A percentile compares a stretch with the other conserved stretches of the same genome.
phyloP scores from a whole-genome alignment of 1,140 invertebrate species.

The Prorops nasuta region DNA sequence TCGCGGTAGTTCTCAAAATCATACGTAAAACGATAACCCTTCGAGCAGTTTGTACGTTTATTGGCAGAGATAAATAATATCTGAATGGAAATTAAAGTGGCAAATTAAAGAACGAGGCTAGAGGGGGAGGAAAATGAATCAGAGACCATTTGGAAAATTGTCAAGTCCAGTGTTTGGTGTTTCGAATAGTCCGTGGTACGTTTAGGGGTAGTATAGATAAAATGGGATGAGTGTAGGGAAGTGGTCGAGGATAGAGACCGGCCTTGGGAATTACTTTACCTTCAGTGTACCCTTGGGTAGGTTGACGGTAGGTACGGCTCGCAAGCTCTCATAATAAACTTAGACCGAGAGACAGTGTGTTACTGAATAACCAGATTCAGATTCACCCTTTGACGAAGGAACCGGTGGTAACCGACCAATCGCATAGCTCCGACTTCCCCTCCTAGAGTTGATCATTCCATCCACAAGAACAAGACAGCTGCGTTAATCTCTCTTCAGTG shows the following conservation, averaged over 20 bases:
- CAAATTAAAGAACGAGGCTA: too few species aligned
- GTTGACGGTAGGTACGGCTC: conserved; percentile 54
- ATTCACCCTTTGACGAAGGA: conserved; percentile 54
- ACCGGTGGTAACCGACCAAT: conserved; percentile 50
- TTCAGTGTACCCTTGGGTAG: conserved; percentile 55
- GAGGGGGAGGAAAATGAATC: too few species aligned
- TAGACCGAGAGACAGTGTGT: conserved; percentile 56
- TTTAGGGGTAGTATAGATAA: too few species aligned
- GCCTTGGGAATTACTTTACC: conserved; percentile 57
- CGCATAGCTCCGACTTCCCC: conserved; percentile 50
- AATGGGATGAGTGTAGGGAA: conserved; percentile 33
- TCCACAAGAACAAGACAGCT: conserved; percentile 58
- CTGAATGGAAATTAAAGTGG: too few species aligned
- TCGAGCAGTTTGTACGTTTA: too few species aligned
- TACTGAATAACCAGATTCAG: conserved; percentile 58
- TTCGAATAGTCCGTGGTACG: too few species aligned
- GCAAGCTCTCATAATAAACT: conserved; percentile 56
- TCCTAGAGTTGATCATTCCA: conserved; percentile 58
- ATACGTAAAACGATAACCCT: too few species aligned
- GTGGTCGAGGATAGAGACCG: conserved; percentile 40
- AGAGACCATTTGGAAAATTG: too few species aligned
- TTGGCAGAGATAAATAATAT: too few species aligned
- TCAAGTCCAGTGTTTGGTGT: too few species aligned
- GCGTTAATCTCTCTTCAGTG: conserved; percentile 53
- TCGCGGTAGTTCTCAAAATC: too few species aligned